Evolutionary conservation across 2,888 invertebrate genomes (phyloP).

Genomic region (Herminia tarsipennalis): DNA sequence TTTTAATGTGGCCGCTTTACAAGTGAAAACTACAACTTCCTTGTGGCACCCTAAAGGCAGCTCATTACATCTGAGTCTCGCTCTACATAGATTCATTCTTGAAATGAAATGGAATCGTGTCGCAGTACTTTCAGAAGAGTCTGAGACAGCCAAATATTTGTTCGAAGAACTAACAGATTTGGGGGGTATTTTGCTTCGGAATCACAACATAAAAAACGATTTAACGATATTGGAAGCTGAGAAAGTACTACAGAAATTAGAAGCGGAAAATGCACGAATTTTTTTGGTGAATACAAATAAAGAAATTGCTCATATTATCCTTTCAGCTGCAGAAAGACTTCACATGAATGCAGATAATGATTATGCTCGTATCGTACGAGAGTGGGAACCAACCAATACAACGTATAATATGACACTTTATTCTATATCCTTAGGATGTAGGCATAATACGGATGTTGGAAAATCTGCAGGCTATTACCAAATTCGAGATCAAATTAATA

Average conservation of each 20-base stretch:
- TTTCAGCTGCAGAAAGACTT: constrained; percentile 4
- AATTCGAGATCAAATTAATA: neutral
- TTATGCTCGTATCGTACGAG: constrained; percentile 7
- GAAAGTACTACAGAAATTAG: neutral
- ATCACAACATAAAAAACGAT: neutral
- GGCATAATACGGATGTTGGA: neutral
- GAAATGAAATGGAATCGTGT: constrained; percentile 6
- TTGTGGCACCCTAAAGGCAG: constrained; percentile 3
- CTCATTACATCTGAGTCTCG: neutral
- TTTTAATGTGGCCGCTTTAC: neutral
- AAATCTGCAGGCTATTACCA: neutral
- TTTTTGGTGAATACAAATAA: constrained; percentile 12
- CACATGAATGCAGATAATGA: constrained; percentile 5
- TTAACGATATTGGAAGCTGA: constrained; percentile 1
- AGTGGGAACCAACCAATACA: neutral
- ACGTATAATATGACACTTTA: constrained; percentile 3
- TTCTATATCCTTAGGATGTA: constrained; percentile 2
- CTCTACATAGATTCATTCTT: constrained; percentile 1
- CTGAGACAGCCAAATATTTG: neutral
- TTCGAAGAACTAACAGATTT: neutral
- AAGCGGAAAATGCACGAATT: constrained; percentile 1
- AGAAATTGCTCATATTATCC: constrained; percentile 7
- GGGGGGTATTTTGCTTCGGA: neutral
- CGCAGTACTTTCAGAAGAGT: constrained; percentile 9
- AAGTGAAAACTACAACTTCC: neutral